Conservation (phyloP, 2,113 vertebrate genomes). For the Colistium nudipinnis region DNA sequence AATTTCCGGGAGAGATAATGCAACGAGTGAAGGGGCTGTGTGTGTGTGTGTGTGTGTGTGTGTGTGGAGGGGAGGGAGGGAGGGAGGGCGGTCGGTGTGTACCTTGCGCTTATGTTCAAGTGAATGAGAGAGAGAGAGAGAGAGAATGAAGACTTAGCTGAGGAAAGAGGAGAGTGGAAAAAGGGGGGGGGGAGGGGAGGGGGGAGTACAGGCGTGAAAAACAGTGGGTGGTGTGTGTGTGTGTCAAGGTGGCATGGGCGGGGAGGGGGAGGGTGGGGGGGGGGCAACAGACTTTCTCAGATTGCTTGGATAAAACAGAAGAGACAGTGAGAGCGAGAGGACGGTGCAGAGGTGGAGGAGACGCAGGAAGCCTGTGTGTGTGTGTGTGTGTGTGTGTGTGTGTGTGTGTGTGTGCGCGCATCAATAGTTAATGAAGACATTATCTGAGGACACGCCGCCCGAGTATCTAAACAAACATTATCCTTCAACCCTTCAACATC, state of each 20-base stretch:
- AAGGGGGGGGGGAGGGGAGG: neutral
- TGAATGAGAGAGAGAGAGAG: constrained; percentile 37
- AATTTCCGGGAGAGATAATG: constrained; percentile 86
- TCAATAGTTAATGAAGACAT: constrained; percentile 80
- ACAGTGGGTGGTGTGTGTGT: neutral
- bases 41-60: neutral
- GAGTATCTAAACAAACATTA: constrained; percentile 76
- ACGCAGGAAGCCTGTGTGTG: constrained; percentile 33
- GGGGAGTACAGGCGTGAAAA: constrained; percentile 42
- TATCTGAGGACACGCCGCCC: constrained; percentile 63
- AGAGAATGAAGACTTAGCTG: constrained; percentile 24
- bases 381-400: constrained; percentile 34
- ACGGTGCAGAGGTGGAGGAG: constrained; percentile 44
- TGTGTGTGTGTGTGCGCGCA: constrained; percentile 30
- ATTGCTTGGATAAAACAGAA: constrained; percentile 51
- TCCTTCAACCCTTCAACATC: constrained; percentile 72
- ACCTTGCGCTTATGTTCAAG: constrained; percentile 62
- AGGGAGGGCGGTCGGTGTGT: constrained; percentile 42
- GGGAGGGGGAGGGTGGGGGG: too few relatives aligned
- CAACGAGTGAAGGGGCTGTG: constrained; percentile 74
- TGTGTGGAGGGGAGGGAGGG: constrained; percentile 6
- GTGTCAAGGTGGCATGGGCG: too few relatives aligned
- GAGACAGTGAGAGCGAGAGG: constrained; percentile 26
- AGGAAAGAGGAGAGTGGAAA: constrained; percentile 22
- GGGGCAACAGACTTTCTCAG: constrained; percentile 42